Evolutionary conservation across 2,797 vertebrate species (phyloP), one percentile per base, ranked within the genome.

Genomic region (Tokudaia tokunoshimensis): DNA sequence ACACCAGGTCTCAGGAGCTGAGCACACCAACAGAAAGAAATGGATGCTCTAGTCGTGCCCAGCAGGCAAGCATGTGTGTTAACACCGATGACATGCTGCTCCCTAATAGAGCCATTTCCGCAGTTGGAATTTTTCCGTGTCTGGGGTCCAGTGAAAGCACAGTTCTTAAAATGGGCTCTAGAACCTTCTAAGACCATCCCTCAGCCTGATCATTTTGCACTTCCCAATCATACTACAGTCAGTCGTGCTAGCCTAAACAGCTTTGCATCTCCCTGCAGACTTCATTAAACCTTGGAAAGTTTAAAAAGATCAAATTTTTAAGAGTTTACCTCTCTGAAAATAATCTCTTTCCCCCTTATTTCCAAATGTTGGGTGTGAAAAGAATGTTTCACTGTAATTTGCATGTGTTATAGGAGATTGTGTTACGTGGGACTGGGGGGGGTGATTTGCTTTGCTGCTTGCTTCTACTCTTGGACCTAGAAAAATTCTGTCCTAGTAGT

Each of bases 241-340:
- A 90, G 92, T 52, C 70, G 41, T 78, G 1, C 55, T 92, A 85
- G 86, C 61, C n/a, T 95, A 47, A 63, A 59, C 57, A 89, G 79
- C 52, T 95, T 88, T 84, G 13, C 34, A 50, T 82, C 89, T 90
- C 57, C 93, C 84, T 86, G 55, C 14, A 91, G 75, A 63, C 9
- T 82, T 94, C 74, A 63, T 89, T 81, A 94, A 88, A 94, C 80
- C 82, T 85, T 79, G 87, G 84, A 85, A 95, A 93, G 34, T 72
- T 91, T 55, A 67, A 55, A 95, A 70, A 93, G 57, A 94, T 92
- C 95, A 19, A 4, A 57, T 90, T 93, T 96, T 92, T 63, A 31
- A 92, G 75, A 95, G 52, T 92, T 97, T 75, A 80, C 70, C 50
- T 80, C 82, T 70, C 50, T 86, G n/a, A 96, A 91, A 20, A 94